phyloP scores from a whole-genome alignment of 2,113 vertebrate genomes.

The Falcunculus frontatus region DNA sequence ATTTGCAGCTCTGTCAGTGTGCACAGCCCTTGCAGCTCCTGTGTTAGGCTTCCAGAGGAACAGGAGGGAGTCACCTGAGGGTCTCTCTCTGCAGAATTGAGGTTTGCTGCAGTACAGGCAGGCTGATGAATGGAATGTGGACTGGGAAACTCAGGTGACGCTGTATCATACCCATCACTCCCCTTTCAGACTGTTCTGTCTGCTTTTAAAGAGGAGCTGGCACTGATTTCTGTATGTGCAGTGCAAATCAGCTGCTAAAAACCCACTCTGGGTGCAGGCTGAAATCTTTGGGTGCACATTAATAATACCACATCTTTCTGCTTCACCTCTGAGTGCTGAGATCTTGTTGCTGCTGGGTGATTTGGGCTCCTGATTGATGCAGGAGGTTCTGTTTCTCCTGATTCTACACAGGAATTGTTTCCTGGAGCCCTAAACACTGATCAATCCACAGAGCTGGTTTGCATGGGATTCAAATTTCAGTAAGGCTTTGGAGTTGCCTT shows the following conservation, averaged over 20 bases:
- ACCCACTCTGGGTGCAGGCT: neutral
- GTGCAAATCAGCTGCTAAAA: neutral
- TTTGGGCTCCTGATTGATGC: neutral
- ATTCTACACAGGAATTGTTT: neutral
- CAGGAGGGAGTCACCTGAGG: neutral
- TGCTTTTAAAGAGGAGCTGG: neutral
- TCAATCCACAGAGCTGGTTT: neutral
- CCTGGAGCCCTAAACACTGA: neutral
- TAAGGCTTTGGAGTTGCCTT: neutral
- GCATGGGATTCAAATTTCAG: neutral
- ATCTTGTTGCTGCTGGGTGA: neutral
- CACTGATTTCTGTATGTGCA: neutral
- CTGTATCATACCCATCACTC: neutral
- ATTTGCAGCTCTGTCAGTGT: neutral
- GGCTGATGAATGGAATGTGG: neutral
- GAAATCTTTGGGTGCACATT: neutral
- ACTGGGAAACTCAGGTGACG: neutral
- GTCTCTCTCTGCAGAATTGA: neutral
- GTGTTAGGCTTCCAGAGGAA: neutral
- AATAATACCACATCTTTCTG: neutral
- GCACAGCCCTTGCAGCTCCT: neutral
- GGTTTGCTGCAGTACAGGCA: neutral
- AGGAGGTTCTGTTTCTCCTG: neutral
- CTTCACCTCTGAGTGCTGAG: neutral
- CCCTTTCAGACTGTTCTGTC: neutral